phyloP scores from a whole-genome alignment of 1,140 invertebrate species.

The Micrasema longulum region DNA sequence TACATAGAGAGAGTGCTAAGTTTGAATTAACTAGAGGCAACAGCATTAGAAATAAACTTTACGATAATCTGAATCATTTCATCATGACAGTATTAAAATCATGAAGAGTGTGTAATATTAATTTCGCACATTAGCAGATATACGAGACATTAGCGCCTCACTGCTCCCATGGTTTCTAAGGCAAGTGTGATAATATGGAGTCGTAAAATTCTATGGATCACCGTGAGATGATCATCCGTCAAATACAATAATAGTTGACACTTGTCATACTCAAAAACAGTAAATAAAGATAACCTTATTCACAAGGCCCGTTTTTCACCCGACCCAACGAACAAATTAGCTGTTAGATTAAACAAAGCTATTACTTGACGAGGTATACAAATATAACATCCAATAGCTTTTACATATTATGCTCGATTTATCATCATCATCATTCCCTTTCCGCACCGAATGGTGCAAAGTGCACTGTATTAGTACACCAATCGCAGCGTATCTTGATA shows the following conservation, averaged over 20 bases:
- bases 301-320: too few relatives aligned
- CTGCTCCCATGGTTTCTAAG: neutral
- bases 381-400: too few relatives aligned
- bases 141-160: conserved; percentile 24
- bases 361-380: too few relatives aligned
- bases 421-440: too few relatives aligned
- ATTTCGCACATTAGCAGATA: conserved; percentile 31
- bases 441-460: too few relatives aligned
- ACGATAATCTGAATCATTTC: conserved; percentile 31
- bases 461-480: too few relatives aligned
- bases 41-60: conserved; percentile 10
- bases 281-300: conserved; percentile 38
- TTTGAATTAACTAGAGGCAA: neutral
- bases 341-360: too few relatives aligned
- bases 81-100: conserved; percentile 25
- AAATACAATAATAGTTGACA: conserved; percentile 20
- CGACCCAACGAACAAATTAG: neutral
- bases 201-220: conserved; percentile 28
- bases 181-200: neutral
- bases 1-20: neutral
- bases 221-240: conserved; percentile 15
- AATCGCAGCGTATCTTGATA: too few relatives aligned
- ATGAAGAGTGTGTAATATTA: conserved; percentile 25
- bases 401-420: too few relatives aligned
- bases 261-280: conserved; percentile 18